Evolutionary conservation across 2,888 invertebrate genomes (phyloP).

Genomic region (Saturnia pavonia): DNA sequence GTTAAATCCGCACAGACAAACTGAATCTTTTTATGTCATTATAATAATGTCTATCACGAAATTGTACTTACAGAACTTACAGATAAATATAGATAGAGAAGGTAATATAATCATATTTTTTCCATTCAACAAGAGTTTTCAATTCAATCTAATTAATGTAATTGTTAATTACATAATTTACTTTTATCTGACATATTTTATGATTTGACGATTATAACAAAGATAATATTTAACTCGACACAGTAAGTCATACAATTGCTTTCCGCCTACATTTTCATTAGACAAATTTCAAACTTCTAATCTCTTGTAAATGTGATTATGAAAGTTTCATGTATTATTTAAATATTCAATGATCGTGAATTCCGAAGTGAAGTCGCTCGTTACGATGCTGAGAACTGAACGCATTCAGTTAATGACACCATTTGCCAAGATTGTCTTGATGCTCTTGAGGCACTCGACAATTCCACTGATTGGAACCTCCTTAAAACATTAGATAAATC

Average conservation of each 20-base stretch:
- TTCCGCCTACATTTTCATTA: not conserved
- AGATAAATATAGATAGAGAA: too few relatives aligned
- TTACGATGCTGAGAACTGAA: conserved; percentile 47
- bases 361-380: conserved; percentile 44
- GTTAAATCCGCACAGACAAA: too few relatives aligned
- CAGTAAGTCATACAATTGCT: too few relatives aligned
- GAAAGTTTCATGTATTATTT: conserved; percentile 69
- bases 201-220: not conserved
- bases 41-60: too few relatives aligned
- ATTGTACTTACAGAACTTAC: too few relatives aligned
- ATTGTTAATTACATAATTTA: too few relatives aligned
- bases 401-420: conserved; percentile 62
- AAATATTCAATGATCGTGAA: conserved; percentile 60
- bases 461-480: conserved; percentile 48
- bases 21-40: too few relatives aligned
- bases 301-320: not conserved
- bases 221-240: too few relatives aligned
- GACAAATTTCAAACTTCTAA: not conserved
- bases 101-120: too few relatives aligned
- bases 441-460: conserved; percentile 42
- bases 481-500: conserved; percentile 31
- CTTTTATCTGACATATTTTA: not conserved
- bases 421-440: conserved; percentile 63
- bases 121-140: too few relatives aligned
- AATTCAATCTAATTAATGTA: too few relatives aligned